Percentiles rank a stretch among this genome's conserved stretches.
Evolutionary conservation across 37 sponge, comb jelly and placozoan species (phyloP).

Genomic region (Petrosia ficiformis): DNA sequence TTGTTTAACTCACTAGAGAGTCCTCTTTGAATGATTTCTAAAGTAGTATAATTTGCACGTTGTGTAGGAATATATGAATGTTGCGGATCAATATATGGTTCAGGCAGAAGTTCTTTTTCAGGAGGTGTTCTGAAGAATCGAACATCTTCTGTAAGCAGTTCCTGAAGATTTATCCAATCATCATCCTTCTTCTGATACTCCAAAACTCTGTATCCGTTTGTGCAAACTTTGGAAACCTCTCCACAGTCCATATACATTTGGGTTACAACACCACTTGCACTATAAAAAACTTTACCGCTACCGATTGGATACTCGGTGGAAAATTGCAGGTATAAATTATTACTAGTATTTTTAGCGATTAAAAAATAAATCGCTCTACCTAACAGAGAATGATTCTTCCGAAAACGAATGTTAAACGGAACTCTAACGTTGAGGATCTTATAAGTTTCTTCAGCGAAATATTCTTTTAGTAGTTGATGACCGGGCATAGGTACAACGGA

Average conservation of each 20-base stretch:
- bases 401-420: constrained; percentile 87
- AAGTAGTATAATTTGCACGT: constrained; percentile 64
- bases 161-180: constrained; percentile 84
- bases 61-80: constrained; percentile 64
- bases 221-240: constrained; percentile 75
- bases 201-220: constrained; percentile 90
- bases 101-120: constrained; percentile 69
- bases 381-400: constrained; percentile 87
- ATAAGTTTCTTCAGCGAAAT: constrained; percentile 79
- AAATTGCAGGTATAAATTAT: constrained; percentile 87
- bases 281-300: constrained; percentile 82
- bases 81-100: constrained; percentile 75
- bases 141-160: constrained; percentile 89
- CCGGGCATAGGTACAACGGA: constrained; percentile 4
- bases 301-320: constrained; percentile 94
- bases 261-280: constrained; percentile 86
- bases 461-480: not conserved
- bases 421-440: constrained; percentile 70
- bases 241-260: constrained; percentile 95
- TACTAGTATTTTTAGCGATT: constrained; percentile 88
- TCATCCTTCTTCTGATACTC: constrained; percentile 83
- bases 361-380: constrained; percentile 89
- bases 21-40: constrained; percentile 34
- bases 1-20: constrained; percentile 61
- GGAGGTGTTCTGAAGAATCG: constrained; percentile 81